Base-by-base conservation (phyloP, 2,797 vertebrate genomes). In the Acipenser oxyrinchus region DNA sequence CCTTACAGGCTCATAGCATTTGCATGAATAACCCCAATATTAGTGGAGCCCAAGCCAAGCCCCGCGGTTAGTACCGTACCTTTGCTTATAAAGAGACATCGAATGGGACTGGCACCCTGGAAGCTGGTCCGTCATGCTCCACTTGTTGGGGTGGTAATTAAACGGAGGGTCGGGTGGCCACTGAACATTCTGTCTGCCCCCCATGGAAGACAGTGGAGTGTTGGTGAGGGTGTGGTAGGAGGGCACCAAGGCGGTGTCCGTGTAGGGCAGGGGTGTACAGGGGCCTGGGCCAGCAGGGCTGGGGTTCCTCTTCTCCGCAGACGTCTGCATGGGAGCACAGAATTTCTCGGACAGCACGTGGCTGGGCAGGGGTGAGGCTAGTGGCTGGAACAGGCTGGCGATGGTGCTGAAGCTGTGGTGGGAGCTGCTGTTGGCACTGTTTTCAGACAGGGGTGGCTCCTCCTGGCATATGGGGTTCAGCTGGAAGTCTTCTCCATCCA, bases 91-190 rank as follows among this genome's bases (percentile, higher is more conserved):
- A 1, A 86, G 51, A 59, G 84, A 74, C 70, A 78, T 75, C 11
- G 74, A 70, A 76, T 82, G 79, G 68, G 80, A 76, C 1, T 62
- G 91, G 81, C 77, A 90, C 68, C 85, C 67, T 13, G 85, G 48
- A 1, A 83, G 59, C 72, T 76, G 37, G 65, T 92, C 87, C 63
- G 79, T 79, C 60, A 78, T 63, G 75, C 82, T 84, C 83, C 86
- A 77, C 77, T 93, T 94, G 0, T 71, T 8, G 55, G 81, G 73
- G 50, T 80, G 74, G 60, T 90, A 92, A 7, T 89, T 88, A 84
- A 95, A 86, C 0, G 91, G 88, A 0, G 93, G 96, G 69, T 98
- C 97, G 0, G 96, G 96, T 0, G 95, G 96, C 95, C 96, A 97
- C 69, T 93, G 93, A 8, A 92, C 85, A 64, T 93, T 95, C 73